Percentiles rank a stretch among this genome's conserved stretches.
phyloP scores from a whole-genome alignment of 2,888 invertebrate species.

The Coecobrya sp. region DNA sequence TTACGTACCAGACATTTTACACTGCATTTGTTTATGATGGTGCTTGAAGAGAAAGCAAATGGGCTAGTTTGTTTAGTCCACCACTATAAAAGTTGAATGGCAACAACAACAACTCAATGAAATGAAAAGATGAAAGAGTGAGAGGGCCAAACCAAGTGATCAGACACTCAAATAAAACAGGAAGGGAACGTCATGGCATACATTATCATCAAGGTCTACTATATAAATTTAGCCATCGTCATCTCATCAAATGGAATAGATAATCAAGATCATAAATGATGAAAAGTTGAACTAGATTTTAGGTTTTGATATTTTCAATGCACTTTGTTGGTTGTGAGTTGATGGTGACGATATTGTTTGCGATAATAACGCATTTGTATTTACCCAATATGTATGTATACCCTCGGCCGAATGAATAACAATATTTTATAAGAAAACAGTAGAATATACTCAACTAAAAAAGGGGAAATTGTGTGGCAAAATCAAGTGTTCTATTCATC shows the following conservation, averaged over 20 bases:
- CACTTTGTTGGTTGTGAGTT: background rate
- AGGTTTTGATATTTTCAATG: constrained; percentile 8
- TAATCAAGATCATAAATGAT: constrained; percentile 13
- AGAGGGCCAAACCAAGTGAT: background rate
- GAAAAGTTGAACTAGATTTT: constrained; percentile 15
- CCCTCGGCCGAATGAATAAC: background rate
- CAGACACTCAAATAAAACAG: constrained; percentile 1
- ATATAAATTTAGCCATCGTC: background rate
- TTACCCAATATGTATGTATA: background rate
- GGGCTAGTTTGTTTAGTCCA: background rate
- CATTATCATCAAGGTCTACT: background rate
- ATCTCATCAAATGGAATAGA: constrained; percentile 1
- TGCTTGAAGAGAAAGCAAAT: constrained; percentile 14
- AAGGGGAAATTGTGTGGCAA: background rate
- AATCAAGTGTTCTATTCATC: constrained; percentile 24
- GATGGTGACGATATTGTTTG: background rate
- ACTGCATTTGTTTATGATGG: background rate
- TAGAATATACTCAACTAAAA: background rate
- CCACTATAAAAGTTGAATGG: background rate
- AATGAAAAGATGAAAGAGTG: constrained; percentile 20
- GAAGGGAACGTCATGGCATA: background rate
- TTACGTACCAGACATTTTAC: background rate
- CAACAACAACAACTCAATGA: constrained; percentile 20
- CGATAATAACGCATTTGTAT: constrained; percentile 1
- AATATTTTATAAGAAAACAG: background rate